Evolutionary conservation across 2,888 invertebrate species (phyloP).

Genomic region (Cetonia aurata): DNA sequence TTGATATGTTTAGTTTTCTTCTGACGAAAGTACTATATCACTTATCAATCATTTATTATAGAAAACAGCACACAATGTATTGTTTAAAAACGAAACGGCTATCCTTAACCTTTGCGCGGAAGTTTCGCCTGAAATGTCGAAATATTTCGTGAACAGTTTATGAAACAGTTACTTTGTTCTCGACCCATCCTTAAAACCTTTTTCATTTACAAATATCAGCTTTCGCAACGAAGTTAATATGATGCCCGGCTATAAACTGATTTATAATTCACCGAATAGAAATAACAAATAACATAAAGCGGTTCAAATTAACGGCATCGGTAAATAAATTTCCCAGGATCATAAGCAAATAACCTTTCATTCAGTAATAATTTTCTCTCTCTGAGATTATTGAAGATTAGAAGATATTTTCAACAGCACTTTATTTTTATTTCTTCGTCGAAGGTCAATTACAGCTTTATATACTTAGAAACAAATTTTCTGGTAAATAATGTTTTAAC

Average conservation of each 20-base stretch:
- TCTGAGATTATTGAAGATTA: too few species aligned
- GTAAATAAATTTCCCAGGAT: constrained; percentile 3
- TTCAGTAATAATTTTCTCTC: neutral
- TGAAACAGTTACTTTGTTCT: constrained; percentile 19
- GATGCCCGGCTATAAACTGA: neutral
- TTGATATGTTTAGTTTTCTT: too few species aligned
- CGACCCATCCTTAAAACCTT: constrained; percentile 23
- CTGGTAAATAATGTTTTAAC: too few species aligned
- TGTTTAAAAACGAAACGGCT: too few species aligned
- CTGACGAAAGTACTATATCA: too few species aligned
- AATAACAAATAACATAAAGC: constrained; percentile 11
- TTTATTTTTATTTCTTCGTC: too few species aligned
- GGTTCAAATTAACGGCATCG: constrained; percentile 6
- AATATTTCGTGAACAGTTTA: constrained; percentile 32
- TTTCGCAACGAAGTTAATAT: constrained; percentile 18
- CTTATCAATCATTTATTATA: too few species aligned
- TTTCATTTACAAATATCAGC: constrained; percentile 29
- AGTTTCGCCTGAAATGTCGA: constrained; percentile 23
- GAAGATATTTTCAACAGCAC: too few species aligned
- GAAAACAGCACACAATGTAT: too few species aligned
- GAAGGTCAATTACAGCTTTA: too few species aligned
- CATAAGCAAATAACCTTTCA: constrained; percentile 2
- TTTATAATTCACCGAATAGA: constrained; percentile 11
- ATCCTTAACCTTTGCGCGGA: constrained; percentile 20
- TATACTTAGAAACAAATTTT: too few species aligned